Conservation (phyloP, 2,113 vertebrate genomes). For the Laticauda laticaudata region DNA sequence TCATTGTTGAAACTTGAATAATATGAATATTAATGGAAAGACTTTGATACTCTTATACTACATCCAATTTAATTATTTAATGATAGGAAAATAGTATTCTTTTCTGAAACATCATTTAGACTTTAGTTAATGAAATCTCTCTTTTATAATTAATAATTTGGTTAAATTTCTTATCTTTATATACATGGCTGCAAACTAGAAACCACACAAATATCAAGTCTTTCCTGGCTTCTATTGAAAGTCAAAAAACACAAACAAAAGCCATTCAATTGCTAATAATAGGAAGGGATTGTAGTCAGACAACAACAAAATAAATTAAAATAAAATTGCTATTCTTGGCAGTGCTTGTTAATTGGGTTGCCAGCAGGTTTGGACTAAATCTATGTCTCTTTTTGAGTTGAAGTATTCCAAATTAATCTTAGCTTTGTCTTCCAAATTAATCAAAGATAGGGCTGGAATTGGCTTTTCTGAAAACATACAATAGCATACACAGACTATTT, state of each 20-base stretch:
- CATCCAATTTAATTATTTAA: constrained; percentile 18
- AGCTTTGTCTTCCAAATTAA: background rate
- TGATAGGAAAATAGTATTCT: constrained; percentile 27
- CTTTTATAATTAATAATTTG: constrained; percentile 32
- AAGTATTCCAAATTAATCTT: constrained; percentile 7
- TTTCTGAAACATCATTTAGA: constrained; percentile 42
- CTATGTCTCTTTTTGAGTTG: background rate
- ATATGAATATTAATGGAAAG: constrained; percentile 12
- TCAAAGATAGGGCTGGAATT: background rate
- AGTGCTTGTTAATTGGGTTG: background rate
- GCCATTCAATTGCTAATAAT: constrained; percentile 17
- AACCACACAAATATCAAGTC: background rate
- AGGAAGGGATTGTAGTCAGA: background rate
- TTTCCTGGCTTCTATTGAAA: background rate
- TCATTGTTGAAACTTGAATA: constrained; percentile 28
- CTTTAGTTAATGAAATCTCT: constrained; percentile 51
- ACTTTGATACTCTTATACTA: background rate
- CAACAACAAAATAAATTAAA: background rate
- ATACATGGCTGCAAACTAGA: background rate
- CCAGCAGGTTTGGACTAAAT: accelerated
- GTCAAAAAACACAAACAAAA: background rate
- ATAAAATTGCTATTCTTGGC: background rate
- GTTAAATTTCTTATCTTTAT: constrained; percentile 16
- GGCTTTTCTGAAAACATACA: background rate
- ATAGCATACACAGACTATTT: background rate